Conservation (phyloP, 2,888 invertebrate genomes). For the Platycnemis pennipes region DNA sequence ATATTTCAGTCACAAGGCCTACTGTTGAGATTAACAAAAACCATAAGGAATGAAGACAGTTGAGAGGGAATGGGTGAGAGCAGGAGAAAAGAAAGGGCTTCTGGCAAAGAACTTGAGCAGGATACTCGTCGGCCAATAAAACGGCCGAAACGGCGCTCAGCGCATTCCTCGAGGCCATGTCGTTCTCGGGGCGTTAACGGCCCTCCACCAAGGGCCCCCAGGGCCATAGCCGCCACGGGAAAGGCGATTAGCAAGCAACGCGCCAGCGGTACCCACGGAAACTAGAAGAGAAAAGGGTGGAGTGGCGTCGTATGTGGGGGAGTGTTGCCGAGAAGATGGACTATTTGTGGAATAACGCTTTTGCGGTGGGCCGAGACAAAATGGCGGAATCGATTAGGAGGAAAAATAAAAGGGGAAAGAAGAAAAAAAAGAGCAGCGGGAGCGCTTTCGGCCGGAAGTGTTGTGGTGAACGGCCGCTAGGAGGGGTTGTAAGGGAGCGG, state of each 20-base stretch:
- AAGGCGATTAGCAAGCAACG: not conserved
- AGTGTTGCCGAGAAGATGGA: not conserved
- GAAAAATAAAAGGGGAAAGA: not conserved
- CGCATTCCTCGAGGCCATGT: not conserved
- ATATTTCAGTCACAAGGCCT: too few relatives aligned
- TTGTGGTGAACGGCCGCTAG: not conserved
- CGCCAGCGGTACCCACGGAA: not conserved
- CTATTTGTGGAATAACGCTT: not conserved
- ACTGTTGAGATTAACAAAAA: too few relatives aligned
- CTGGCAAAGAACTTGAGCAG: too few relatives aligned
- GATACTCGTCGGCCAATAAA: not conserved
- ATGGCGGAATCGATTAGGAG: conserved; percentile 31
- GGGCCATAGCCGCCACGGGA: not conserved
- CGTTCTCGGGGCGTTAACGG: not conserved
- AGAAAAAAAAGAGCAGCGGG: not conserved
- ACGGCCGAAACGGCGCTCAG: not conserved
- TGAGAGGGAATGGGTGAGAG: too few relatives aligned
- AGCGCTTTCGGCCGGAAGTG: not conserved
- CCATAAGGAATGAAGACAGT: too few relatives aligned
- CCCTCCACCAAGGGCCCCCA: not conserved
- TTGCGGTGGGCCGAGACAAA: not conserved
- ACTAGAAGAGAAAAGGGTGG: not conserved
- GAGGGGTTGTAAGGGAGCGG: not conserved
- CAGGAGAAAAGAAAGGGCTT: too few relatives aligned
- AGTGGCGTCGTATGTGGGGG: not conserved